Evolutionary conservation across 2,888 invertebrate genomes (phyloP).

Genomic region (Rhyacophila evoluta): DNA sequence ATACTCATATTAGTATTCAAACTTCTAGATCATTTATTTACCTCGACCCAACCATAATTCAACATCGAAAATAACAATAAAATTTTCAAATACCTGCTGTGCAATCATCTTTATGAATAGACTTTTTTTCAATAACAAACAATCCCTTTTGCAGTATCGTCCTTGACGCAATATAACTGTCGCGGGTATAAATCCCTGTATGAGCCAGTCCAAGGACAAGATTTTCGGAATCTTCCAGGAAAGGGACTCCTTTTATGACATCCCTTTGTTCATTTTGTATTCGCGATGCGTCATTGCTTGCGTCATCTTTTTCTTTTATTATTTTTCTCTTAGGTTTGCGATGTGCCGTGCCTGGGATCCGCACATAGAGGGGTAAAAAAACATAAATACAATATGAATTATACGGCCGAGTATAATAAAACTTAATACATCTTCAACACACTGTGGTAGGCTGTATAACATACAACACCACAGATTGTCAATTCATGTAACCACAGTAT

Average conservation of each 20-base stretch:
- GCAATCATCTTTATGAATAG: conserved; percentile 13
- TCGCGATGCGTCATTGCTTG: conserved; percentile 28
- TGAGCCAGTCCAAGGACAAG: neutral
- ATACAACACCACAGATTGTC: no score
- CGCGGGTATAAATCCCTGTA: conserved; percentile 7
- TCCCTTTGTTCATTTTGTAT: conserved; percentile 32
- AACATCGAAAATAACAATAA: neutral
- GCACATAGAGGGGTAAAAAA: neutral
- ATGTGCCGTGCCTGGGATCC: neutral
- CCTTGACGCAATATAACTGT: conserved; percentile 18
- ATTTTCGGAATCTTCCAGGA: conserved; percentile 38
- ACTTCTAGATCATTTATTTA: no score
- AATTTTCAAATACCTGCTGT: neutral
- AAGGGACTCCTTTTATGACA: conserved; percentile 31
- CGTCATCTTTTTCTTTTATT: conserved; percentile 32
- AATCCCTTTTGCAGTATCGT: neutral
- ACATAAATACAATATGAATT: no score
- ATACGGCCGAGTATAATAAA: no score
- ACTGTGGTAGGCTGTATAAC: no score
- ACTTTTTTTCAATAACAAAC: neutral
- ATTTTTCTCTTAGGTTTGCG: neutral
- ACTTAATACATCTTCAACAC: no score
- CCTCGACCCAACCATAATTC: no score
- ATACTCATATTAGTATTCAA: no score
- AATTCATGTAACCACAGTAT: no score